These are phyloP conservation scores for Stichopus chloronotus DNA, from an alignment of 35 echinoderm and acorn worm species.

Conservation along the genomic window DNA sequence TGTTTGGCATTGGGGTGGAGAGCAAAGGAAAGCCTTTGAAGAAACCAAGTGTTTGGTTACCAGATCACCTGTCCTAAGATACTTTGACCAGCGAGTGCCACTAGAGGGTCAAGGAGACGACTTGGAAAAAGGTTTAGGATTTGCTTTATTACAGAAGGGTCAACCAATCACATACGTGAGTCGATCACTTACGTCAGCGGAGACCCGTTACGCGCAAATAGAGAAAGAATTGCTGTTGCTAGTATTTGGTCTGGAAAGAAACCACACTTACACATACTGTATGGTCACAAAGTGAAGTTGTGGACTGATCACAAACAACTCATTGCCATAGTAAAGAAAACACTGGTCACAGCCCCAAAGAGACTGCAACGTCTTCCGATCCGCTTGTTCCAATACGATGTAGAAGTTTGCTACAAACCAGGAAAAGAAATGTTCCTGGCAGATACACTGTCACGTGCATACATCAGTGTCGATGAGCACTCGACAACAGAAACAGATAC, in stretches of 20 bases:
- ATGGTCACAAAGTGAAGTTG: constrained; percentile 59
- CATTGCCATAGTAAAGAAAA: constrained; percentile 59
- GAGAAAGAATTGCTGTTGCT: constrained; percentile 83
- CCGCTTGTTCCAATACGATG: constrained; percentile 67
- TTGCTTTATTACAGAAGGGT: constrained; percentile 16
- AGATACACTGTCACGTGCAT: constrained; percentile 72
- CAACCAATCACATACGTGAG: constrained; percentile 74
- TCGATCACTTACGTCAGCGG: constrained; percentile 68
- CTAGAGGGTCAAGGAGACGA: constrained; percentile 40
- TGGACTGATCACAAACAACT: constrained; percentile 85
- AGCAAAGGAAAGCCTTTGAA: constrained; percentile 58
- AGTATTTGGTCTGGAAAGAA: constrained; percentile 78
- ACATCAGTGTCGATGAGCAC: constrained; percentile 2
- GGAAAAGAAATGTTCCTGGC: constrained; percentile 66
- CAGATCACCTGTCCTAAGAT: constrained; percentile 51
- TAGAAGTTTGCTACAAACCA: constrained; percentile 74
- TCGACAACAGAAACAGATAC: constrained; percentile 50
- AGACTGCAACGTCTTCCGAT: constrained; percentile 65
- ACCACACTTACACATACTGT: constrained; percentile 74
- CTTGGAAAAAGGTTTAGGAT: constrained; percentile 35
- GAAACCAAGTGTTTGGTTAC: constrained; percentile 62
- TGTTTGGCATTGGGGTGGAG: constrained; percentile 57
- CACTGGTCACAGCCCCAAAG: constrained; percentile 70
- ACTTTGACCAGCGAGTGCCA: constrained; percentile 32
- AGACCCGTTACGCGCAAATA: constrained; percentile 81